These are phyloP conservation scores for Grus americana DNA, from an alignment of 2,113 vertebrate genomes.

Conservation along the genomic window DNA sequence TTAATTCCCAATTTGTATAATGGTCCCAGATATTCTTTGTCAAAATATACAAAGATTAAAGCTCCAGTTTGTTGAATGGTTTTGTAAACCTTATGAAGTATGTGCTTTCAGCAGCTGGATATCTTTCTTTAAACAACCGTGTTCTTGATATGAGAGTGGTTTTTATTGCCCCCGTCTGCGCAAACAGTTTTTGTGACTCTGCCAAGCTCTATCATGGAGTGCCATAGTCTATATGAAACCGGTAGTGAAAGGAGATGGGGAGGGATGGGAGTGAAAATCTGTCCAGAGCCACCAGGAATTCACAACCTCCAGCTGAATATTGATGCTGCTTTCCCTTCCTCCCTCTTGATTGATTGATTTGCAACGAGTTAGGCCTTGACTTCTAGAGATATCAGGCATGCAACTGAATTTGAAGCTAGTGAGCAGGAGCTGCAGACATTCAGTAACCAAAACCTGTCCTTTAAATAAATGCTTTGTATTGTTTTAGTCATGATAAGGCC, in stretches of 20 bases:
- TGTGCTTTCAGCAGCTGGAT: slow-evolving; percentile 31
- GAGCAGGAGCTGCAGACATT: background rate
- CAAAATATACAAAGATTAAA: slow-evolving; percentile 34
- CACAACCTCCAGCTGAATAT: background rate
- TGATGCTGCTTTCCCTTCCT: background rate
- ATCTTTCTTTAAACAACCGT: slow-evolving; percentile 8
- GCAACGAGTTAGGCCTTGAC: background rate
- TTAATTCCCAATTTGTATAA: background rate
- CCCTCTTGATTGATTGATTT: background rate
- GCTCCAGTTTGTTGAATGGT: background rate
- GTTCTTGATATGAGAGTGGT: background rate
- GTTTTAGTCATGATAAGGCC: background rate
- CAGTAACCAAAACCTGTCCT: background rate
- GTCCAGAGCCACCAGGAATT: background rate
- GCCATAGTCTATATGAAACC: background rate
- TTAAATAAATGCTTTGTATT: background rate
- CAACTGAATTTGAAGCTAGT: background rate
- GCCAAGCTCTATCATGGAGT: background rate
- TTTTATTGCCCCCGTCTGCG: slow-evolving; percentile 3
- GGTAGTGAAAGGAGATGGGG: background rate
- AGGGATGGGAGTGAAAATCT: background rate
- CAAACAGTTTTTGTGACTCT: background rate
- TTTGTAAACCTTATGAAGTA: slow-evolving; percentile 21
- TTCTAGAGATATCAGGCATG: background rate
- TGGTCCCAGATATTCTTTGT: background rate